Base-by-base conservation (phyloP, 1,140 invertebrate species). In the Calephelis nemesis region DNA sequence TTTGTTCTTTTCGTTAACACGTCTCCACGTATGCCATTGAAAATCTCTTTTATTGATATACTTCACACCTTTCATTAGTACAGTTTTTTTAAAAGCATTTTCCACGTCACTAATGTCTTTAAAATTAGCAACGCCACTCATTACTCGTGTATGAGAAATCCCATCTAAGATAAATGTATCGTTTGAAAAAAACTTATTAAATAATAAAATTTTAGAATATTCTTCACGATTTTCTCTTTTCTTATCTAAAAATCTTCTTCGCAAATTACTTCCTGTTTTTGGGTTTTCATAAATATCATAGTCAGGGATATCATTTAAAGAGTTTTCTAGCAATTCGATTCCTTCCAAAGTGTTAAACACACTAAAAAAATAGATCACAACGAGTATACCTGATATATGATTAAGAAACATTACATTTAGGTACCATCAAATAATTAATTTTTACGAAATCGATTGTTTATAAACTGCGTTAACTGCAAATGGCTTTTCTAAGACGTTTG, bases 1-100 rank as follows among this genome's bases (percentile, higher is more conserved):
- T 52, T 67, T 71, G n/a, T 65, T 13, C 39, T 67, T 40, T 69
- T 73, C 60, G 52, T 58, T 62, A 7, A 84, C 49, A 70, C 70
- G 60, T n/a, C 83, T 64, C 83, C 82, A 85, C 4, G 83, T 84
- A 5, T 82, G 69, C 83, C 83, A 85, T 40, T 74, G 70, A 19
- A 75, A 67, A 63, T 73, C 78, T 52, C 82, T 79, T 75, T 82
- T 82, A 45, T 73, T 84, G 39, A 74, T 66, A 74, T 79, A 83
- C 65, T 76, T 77, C 0, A 80, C 70, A 6, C 76, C 78, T 10
- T 76, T 66, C 83, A 84, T 84, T 0, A 60, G 58, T 6, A 85
- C 62, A 11, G 81, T 54, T n/a, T 75, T 65, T 65, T 69, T 70
- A 47, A 81, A 84, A 47, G 75, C 74, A n/a, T 63, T 68, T 69